These are phyloP conservation scores for Anolis sagrei DNA, from an alignment of 2,113 vertebrate species.

Conservation along the genomic window DNA sequence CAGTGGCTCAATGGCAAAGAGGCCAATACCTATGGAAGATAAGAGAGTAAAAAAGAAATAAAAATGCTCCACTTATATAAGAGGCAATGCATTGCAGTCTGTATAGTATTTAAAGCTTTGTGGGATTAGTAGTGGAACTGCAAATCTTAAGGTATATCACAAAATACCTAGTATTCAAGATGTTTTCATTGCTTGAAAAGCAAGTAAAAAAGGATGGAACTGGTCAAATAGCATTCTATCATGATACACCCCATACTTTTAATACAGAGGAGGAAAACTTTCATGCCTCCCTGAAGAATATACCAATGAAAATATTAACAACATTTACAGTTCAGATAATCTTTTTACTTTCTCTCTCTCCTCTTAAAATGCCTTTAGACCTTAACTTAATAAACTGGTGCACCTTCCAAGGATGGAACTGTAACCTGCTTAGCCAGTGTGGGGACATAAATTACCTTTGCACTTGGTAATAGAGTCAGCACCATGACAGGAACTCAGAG, in stretches of 20 bases:
- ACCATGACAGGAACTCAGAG: slow-evolving; percentile 77
- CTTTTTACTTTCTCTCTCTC: neutral
- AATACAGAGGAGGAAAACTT: slow-evolving; percentile 44
- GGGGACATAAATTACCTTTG: slow-evolving; percentile 74
- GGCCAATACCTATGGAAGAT: neutral
- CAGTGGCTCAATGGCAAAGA: neutral
- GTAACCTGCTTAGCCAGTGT: slow-evolving; percentile 56
- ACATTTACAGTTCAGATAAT: slow-evolving; percentile 57
- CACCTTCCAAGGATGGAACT: slow-evolving; percentile 38
- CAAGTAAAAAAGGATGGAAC: slow-evolving; percentile 10
- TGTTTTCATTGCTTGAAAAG: neutral
- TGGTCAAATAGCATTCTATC: neutral
- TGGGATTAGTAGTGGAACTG: neutral
- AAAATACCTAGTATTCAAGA: neutral
- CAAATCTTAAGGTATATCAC: neutral
- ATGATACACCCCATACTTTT: neutral
- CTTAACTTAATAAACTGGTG: slow-evolving; percentile 57
- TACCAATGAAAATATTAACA: slow-evolving; percentile 37
- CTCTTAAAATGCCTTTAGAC: slow-evolving; percentile 1
- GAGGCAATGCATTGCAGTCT: neutral
- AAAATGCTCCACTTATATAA: neutral
- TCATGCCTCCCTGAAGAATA: slow-evolving; percentile 40
- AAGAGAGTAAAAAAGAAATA: neutral
- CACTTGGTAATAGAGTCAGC: slow-evolving; percentile 81
- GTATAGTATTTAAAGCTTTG: neutral